These are phyloP conservation scores for Esperia sulphurella DNA, from an alignment of 2,888 invertebrate species.

Conservation along the genomic window DNA sequence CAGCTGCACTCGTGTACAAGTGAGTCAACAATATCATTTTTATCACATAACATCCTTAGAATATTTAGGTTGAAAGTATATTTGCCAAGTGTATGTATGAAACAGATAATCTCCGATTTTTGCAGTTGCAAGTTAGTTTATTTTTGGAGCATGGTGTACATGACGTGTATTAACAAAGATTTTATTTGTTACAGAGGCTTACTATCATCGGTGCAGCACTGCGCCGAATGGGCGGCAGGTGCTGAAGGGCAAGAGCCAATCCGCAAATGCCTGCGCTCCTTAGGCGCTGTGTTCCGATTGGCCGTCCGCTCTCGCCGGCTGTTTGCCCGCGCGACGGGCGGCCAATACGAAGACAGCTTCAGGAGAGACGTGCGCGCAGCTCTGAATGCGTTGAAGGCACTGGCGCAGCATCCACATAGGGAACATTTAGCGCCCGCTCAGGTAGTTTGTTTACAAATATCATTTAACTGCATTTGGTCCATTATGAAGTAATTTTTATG, in stretches of 20 bases:
- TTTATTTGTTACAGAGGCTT: constrained; percentile 82
- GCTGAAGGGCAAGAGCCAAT: constrained; percentile 94
- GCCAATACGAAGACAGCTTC: constrained; percentile 93
- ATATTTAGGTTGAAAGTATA: no score
- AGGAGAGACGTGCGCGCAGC: constrained; percentile 89
- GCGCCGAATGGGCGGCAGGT: constrained; percentile 91
- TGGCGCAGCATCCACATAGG: constrained; percentile 82
- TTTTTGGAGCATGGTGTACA: no score
- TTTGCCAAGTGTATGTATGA: no score
- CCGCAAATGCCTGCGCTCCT: constrained; percentile 92
- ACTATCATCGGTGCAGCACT: constrained; percentile 92
- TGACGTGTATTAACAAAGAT: no score
- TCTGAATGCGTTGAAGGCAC: constrained; percentile 87
- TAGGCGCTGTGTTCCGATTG: constrained; percentile 95
- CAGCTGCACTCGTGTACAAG: constrained; percentile 96
- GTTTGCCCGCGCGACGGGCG: constrained; percentile 92
- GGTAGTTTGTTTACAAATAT: constrained; percentile 51
- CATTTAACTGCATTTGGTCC: no score
- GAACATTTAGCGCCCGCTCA: constrained; percentile 89
- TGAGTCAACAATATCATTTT: constrained; percentile 63
- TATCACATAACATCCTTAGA: no score
- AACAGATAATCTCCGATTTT: no score
- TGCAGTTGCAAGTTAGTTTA: no score
- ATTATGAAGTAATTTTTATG: no score
- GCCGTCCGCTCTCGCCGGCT: constrained; percentile 92